Base-by-base conservation (phyloP, 2,888 invertebrate genomes). In the Anthoptus insignis region DNA sequence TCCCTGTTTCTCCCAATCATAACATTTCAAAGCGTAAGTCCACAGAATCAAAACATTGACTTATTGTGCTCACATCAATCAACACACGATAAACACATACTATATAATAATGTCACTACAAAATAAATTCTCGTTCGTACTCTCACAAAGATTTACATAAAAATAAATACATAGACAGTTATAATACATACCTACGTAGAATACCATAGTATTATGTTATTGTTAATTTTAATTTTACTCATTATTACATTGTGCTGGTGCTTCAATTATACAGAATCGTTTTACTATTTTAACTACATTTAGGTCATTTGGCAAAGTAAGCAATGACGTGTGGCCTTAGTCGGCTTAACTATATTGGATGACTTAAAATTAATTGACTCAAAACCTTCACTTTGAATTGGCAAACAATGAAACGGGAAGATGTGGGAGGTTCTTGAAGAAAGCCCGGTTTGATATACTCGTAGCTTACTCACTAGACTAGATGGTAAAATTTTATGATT, bases 331-430 rank as follows among this genome's bases (percentile, higher is more conserved):
- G 81, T 76, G 73, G 69, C 76, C 72, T 68, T 77, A 78, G 73
- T 82, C 83, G 71, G 83, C 89, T 88, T 91, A 89, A 76, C 71
- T 67, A 87, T 91, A 91, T 87, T 61, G 82, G 85, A 90, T 92
- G 91, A 91, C 92, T 91, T 91, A 89, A 91, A 92, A 88, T 86
- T 92, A 92, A 92, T 92, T 92, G 91, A 92, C 91, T 87, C 80
- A 80, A 85, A 87, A 83, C 76, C 76, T 81, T 83, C 76, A 79
- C 80, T 79, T 32, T 75, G 78, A 80, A 82, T 88, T 87, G 87
- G 88, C 84, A 82, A 81, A 84, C 69, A 79, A 82, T 71, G 73
- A 75, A 77, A 81, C 70, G 61, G 71, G 72, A 66, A 70, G 47
- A 45, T 59, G 59, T 57, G 64, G 69, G 42, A 57, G 64, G 57